These are phyloP conservation scores for Butorides virescens DNA, from an alignment of 2,113 vertebrate species.

Conservation along the genomic window DNA sequence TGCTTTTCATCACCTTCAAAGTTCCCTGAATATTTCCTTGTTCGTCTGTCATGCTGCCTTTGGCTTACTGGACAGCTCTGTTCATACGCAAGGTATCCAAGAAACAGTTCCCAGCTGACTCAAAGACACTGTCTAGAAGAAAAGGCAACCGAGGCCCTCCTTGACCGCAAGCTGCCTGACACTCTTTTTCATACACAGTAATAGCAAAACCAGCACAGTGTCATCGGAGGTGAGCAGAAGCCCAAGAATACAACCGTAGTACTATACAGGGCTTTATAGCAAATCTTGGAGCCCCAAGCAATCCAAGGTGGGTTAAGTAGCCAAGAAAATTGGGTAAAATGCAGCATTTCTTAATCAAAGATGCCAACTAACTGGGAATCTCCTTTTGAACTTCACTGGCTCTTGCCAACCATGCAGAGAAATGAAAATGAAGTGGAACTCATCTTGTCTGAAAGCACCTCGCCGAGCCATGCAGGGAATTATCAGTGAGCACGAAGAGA, in stretches of 20 bases:
- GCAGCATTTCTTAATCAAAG: not conserved
- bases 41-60: not conserved
- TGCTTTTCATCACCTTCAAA: conserved; percentile 48
- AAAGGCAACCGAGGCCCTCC: not conserved
- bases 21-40: conserved; percentile 30
- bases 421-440: not conserved
- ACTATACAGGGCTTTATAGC: not conserved
- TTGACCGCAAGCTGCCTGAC: not conserved
- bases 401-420: not conserved
- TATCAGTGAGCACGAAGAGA: not conserved
- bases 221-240: not conserved
- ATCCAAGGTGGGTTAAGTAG: not conserved
- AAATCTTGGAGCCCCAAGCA: not conserved
- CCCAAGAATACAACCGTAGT: not conserved
- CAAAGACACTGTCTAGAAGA: not conserved
- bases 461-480: not conserved
- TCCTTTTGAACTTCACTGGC: not conserved
- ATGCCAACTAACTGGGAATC: not conserved
- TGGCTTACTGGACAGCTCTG: conserved; percentile 6
- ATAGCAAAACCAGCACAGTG: not conserved
- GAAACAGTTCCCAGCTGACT: not conserved
- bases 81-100: not conserved
- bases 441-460: not conserved
- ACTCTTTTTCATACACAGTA: not conserved
- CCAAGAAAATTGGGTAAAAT: not conserved